Percentiles rank a stretch among this genome's conserved stretches.
phyloP scores from a whole-genome alignment of 1,140 invertebrate genomes.

The Watersipora subatra region DNA sequence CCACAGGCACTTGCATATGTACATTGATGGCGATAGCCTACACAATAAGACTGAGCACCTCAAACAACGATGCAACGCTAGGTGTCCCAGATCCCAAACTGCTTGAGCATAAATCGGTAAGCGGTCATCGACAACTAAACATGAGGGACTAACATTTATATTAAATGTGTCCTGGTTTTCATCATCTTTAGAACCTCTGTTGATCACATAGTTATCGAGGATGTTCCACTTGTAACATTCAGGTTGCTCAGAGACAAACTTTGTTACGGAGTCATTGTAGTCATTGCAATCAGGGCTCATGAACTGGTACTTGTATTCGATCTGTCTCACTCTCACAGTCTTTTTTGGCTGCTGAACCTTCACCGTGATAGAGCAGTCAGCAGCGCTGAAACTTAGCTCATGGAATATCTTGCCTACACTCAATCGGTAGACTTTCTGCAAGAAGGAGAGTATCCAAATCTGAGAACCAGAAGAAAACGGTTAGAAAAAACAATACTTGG shows the following conservation, averaged over 20 bases:
- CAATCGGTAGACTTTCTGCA: constrained; percentile 46
- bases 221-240: constrained; percentile 98
- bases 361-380: constrained; percentile 72
- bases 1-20: too few species aligned
- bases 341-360: constrained; percentile 81
- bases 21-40: too few species aligned
- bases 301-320: constrained; percentile 47
- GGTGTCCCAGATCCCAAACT: too few species aligned
- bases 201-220: constrained; percentile 89
- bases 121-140: too few species aligned
- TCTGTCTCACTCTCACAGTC: constrained; percentile 11
- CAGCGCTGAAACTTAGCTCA: constrained; percentile 57
- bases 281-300: constrained; percentile 80
- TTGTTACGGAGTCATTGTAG: constrained; percentile 86
- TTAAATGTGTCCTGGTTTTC: background rate
- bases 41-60: too few species aligned
- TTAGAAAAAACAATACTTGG: too few species aligned
- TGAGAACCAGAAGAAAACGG: too few species aligned
- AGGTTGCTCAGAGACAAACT: constrained; percentile 81
- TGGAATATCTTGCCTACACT: constrained; percentile 93
- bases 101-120: too few species aligned
- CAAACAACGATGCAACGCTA: too few species aligned
- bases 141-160: too few species aligned
- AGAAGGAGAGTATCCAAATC: too few species aligned
- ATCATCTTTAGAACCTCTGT: constrained; percentile 49